Conservation (phyloP, 1,140 invertebrate species). For the Rhagoletis pomonella region DNA sequence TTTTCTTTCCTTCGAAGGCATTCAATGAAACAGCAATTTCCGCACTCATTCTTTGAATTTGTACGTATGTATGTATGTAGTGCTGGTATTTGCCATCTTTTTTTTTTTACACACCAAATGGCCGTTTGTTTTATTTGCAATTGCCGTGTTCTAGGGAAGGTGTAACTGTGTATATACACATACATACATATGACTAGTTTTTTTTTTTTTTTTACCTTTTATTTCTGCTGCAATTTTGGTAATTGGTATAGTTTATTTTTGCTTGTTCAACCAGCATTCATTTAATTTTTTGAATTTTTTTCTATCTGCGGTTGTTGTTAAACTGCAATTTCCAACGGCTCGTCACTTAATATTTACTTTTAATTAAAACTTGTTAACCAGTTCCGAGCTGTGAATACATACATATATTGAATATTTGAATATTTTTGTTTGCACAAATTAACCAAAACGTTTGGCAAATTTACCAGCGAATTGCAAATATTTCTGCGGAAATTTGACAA, state of each 20-base stretch:
- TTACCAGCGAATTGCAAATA: no score
- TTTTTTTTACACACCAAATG: neutral
- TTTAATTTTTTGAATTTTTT: no score
- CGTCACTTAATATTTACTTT: neutral
- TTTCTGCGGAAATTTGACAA: no score
- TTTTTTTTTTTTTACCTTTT: neutral
- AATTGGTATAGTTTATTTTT: no score
- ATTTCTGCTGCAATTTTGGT: no score
- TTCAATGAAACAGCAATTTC: conserved; percentile 17
- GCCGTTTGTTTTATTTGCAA: neutral
- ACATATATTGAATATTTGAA: neutral
- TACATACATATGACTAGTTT: neutral
- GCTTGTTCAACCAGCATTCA: no score
- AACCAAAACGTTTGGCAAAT: no score
- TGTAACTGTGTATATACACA: no score
- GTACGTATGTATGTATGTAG: no score
- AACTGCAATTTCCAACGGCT: neutral
- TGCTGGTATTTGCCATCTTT: neutral
- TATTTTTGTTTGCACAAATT: no score
- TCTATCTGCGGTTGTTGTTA: neutral
- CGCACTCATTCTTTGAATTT: neutral
- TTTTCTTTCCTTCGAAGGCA: neutral
- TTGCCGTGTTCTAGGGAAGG: neutral
- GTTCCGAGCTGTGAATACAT: neutral
- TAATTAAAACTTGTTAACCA: neutral